A percentile compares a stretch with the other conserved stretches of the same genome.
Evolutionary conservation across 1,140 invertebrate species (phyloP).

Genomic region (Rhysida immarginata): DNA sequence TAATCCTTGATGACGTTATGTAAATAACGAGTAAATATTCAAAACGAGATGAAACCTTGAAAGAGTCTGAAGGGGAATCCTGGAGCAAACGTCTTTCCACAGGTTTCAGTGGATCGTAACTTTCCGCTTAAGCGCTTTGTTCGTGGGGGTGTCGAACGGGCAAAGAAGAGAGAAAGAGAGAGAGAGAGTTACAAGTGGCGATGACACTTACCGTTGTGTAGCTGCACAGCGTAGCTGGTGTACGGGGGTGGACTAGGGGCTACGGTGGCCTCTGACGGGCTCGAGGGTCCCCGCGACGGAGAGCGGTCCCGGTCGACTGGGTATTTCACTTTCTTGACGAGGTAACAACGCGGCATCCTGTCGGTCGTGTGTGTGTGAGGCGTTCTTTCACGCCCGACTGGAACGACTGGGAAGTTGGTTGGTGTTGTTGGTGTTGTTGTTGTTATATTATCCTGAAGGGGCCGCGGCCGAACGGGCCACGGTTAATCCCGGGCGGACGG

Average conservation of each 20-base stretch:
- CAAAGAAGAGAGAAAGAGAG: not conserved
- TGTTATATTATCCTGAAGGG: not conserved
- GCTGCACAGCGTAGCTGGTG: not conserved
- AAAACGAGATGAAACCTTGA: too few species aligned
- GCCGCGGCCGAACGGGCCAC: not conserved
- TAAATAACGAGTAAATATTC: too few species aligned
- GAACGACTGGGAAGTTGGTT: not conserved
- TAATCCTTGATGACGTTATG: too few species aligned
- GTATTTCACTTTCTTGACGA: slow-evolving; percentile 20
- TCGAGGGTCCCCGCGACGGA: slow-evolving; percentile 12
- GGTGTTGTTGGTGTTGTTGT: not conserved
- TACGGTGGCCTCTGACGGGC: slow-evolving; percentile 18
- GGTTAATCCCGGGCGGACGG: not conserved
- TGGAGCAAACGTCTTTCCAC: too few species aligned
- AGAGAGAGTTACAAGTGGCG: not conserved
- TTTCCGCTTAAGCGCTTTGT: too few species aligned
- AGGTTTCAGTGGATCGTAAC: too few species aligned
- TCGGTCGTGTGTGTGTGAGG: not conserved
- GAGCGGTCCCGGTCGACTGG: slow-evolving; percentile 11
- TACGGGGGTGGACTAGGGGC: slow-evolving; percentile 14
- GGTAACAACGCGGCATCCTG: slow-evolving; percentile 19
- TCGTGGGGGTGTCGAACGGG: not conserved
- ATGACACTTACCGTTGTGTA: slow-evolving; percentile 1
- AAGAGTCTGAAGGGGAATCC: too few species aligned
- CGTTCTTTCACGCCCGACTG: not conserved